Conservation (phyloP, 2,113 vertebrate species). For the Fukomys damarensis region DNA sequence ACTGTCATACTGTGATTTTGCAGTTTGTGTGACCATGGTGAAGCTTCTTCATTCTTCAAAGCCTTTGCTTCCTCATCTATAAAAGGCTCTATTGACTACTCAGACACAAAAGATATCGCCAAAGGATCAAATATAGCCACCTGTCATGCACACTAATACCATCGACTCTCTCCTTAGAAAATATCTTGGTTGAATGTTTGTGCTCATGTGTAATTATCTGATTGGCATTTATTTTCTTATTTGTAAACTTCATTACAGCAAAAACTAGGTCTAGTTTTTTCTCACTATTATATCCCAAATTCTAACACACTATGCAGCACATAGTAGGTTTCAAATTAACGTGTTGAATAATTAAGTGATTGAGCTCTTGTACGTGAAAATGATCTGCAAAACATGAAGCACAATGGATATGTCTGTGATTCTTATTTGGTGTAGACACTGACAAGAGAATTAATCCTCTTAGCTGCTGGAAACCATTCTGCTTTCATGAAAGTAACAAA, state of each 20-base stretch:
- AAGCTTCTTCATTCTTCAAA: neutral
- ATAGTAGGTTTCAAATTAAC: conserved; percentile 33
- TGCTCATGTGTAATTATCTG: neutral
- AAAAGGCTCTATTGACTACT: neutral
- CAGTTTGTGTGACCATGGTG: neutral
- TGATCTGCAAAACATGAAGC: conserved; percentile 8
- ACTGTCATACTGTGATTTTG: neutral
- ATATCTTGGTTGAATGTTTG: neutral
- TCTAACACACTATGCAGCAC: neutral
- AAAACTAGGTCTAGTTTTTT: neutral
- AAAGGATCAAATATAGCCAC: neutral
- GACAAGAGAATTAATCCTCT: conserved; percentile 61
- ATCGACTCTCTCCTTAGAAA: neutral
- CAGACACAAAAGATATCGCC: neutral
- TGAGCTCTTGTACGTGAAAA: neutral
- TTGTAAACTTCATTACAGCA: neutral
- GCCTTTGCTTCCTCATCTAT: neutral
- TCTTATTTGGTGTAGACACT: neutral
- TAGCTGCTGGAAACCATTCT: conserved; percentile 68
- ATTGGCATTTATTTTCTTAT: neutral
- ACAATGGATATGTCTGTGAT: neutral
- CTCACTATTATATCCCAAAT: neutral
- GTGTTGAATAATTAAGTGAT: neutral
- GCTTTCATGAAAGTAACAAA: conserved; percentile 57
- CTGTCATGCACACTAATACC: neutral